These are phyloP conservation scores for Sylvietta virens DNA, from an alignment of 2,113 vertebrate genomes.

Conservation along the genomic window DNA sequence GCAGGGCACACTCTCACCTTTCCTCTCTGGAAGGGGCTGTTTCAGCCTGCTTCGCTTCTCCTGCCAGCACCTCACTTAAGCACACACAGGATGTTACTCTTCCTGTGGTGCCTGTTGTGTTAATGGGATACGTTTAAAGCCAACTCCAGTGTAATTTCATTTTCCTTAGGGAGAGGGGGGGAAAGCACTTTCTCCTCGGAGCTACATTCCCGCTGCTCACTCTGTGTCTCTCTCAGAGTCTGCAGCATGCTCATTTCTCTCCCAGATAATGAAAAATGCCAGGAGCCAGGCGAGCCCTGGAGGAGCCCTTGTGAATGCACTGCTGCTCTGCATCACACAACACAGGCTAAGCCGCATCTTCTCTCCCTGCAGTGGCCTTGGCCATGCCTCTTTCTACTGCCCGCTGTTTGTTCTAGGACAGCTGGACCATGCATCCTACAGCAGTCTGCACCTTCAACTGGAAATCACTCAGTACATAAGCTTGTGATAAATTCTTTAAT, in stretches of 20 bases:
- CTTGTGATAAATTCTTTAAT: background rate
- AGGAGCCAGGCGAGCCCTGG: background rate
- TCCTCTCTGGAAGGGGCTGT: background rate
- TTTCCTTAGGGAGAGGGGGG: slow-evolving; percentile 5
- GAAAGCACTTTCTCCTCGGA: background rate
- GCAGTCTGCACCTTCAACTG: background rate
- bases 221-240: background rate
- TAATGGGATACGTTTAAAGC: slow-evolving; percentile 44
- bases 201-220: background rate
- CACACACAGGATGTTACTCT: slow-evolving; percentile 12
- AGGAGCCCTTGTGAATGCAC: background rate
- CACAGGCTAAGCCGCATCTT: background rate
- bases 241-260: background rate
- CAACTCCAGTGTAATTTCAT: slow-evolving; percentile 44
- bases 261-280: background rate
- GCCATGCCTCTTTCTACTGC: background rate
- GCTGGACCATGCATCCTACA: background rate
- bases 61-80: slow-evolving; percentile 18
- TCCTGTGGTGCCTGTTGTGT: slow-evolving; percentile 16
- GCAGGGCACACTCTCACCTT: background rate
- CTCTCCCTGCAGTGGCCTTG: background rate
- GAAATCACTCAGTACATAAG: background rate
- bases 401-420: background rate
- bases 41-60: background rate
- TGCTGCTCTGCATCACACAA: background rate